Percentiles rank a stretch among this genome's conserved stretches.
Evolutionary conservation across 2,797 vertebrate species (phyloP).

Genomic region (Chelmon rostratus): DNA sequence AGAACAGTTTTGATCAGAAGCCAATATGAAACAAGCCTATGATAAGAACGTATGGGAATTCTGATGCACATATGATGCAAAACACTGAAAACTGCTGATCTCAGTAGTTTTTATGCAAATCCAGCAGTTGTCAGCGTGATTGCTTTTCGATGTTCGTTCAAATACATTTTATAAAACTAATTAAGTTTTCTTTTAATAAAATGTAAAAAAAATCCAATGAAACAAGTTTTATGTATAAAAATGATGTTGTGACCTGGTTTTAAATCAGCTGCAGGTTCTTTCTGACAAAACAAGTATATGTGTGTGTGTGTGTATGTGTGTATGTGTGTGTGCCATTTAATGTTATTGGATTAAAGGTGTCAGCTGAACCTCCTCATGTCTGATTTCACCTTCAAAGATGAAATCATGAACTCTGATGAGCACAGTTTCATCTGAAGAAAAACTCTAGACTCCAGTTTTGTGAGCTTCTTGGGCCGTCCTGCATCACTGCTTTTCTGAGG

Average conservation of each 20-base stretch:
- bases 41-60: too few species aligned
- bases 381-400: too few species aligned
- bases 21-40: too few species aligned
- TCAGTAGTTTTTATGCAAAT: not conserved
- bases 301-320: constrained; percentile 7
- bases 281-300: constrained; percentile 6
- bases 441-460: too few species aligned
- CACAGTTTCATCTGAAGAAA: too few species aligned
- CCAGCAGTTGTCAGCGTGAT: not conserved
- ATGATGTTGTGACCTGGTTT: not conserved
- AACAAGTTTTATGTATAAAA: too few species aligned
- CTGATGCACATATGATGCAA: too few species aligned
- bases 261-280: not conserved
- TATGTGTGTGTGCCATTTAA: constrained; percentile 19
- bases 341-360: constrained; percentile 19
- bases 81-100: not conserved
- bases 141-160: not conserved
- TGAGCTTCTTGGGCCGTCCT: too few species aligned
- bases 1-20: too few species aligned
- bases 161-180: not conserved
- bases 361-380: not conserved
- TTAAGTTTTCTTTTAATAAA: not conserved
- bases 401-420: too few species aligned
- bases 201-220: too few species aligned
- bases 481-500: too few species aligned